Conservation (phyloP, 2,888 invertebrate species). For the Liopterus haemorrhoidalis region DNA sequence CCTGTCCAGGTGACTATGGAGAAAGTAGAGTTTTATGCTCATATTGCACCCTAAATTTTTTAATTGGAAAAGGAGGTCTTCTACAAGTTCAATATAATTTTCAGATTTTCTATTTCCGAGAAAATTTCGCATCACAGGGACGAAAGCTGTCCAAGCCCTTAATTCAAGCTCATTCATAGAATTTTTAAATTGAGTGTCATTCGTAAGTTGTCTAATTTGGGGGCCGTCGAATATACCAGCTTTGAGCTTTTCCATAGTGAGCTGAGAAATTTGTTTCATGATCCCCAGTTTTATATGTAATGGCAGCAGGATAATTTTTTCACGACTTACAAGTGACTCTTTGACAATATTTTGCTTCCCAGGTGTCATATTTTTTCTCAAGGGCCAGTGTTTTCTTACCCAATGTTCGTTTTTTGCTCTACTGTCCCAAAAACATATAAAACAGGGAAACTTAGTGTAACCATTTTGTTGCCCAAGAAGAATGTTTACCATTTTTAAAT, state of each 20-base stretch:
- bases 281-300: slow-evolving; percentile 33
- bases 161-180: slow-evolving; percentile 17
- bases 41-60: too few species aligned
- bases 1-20: too few species aligned
- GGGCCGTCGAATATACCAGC: slow-evolving; percentile 28
- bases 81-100: too few species aligned
- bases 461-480: slow-evolving; percentile 18
- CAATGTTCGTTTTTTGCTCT: slow-evolving; percentile 23
- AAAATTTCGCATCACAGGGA: slow-evolving; percentile 15
- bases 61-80: too few species aligned
- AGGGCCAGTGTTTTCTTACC: slow-evolving; percentile 22
- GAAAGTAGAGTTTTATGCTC: too few species aligned
- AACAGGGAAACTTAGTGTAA: slow-evolving; percentile 23
- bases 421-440: slow-evolving; percentile 28
- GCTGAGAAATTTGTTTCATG: slow-evolving; percentile 31
- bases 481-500: slow-evolving; percentile 21
- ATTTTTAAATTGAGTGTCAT: slow-evolving; percentile 8
- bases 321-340: slow-evolving; percentile 22
- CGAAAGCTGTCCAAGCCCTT: slow-evolving; percentile 17
- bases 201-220: slow-evolving; percentile 22
- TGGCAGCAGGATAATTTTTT: slow-evolving; percentile 29
- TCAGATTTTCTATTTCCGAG: slow-evolving; percentile 12
- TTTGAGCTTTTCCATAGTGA: slow-evolving; percentile 29
- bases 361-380: slow-evolving; percentile 14
- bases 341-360: slow-evolving; percentile 25